Evolutionary conservation across 2,113 vertebrate genomes (phyloP), one percentile per base, ranked within the genome.

Genomic region (Prietella phreatophila): DNA sequence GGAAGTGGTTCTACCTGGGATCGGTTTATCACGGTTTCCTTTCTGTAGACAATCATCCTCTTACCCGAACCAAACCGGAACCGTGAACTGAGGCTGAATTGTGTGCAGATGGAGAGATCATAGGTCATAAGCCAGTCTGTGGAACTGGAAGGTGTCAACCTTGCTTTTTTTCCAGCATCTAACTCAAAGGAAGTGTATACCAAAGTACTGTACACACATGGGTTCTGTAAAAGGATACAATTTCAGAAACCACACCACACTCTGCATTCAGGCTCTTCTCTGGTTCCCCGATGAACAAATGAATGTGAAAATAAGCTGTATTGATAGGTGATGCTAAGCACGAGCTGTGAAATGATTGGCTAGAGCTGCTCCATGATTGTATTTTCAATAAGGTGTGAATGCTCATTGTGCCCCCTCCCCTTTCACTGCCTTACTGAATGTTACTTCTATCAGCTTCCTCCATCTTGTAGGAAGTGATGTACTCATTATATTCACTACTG

Each of bases 11-110:
- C 91, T 91, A 83, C 85, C 86, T 71, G 4, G 81, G 89, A 92
- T 93, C 71, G 88, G 91, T 90, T 92, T 88, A 92, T 89, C 89
- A 90, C 78, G 91, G 86, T 94, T 89, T 93, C 89, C 83, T 88
- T 91, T 73, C 78, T 78, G 53, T 84, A 39, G 93, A 95, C 94
- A 95, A 94, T 95, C 93, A 93, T 84, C 75, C 86, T 90, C 82
- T 82, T 83, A 92, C 83, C 89, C 86, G 88, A 92, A 94, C 92
- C 93, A 94, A 94, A 95, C 86, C 13, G 71, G 90, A 93, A 91
- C 92, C 81, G 71, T 86, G 88, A 85, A 63, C 92, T 85, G 88
- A 92, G 89, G 91, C 91, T 88, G 91, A 90, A 91, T 89, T 27
- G 79, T 80, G 84, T 61, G 61, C 78, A 58, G 56, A 47, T 13